Evolutionary conservation across 2,113 vertebrate genomes (phyloP).

Genomic region (Hippocampus comes): DNA sequence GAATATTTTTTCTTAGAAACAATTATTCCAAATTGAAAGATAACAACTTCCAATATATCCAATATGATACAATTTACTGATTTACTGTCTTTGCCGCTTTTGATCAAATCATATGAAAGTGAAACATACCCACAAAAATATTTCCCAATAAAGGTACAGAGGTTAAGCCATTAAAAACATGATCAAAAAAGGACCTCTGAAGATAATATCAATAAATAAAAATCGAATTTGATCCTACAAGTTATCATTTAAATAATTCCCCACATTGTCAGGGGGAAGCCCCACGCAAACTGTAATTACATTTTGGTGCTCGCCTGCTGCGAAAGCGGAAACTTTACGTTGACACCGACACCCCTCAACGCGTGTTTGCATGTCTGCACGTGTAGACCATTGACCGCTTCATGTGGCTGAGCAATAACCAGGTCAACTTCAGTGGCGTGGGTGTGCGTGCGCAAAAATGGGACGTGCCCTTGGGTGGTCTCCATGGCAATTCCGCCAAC

Average conservation of each 20-base stretch:
- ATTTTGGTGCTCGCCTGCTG: neutral
- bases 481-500: constrained; percentile 46
- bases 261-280: neutral
- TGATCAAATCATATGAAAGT: too few relatives aligned
- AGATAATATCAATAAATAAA: neutral
- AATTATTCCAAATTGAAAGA: too few relatives aligned
- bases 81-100: too few relatives aligned
- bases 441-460: neutral
- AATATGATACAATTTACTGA: too few relatives aligned
- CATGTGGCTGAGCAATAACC: constrained; percentile 17
- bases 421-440: constrained; percentile 32
- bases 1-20: too few relatives aligned
- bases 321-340: constrained; percentile 8
- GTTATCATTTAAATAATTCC: neutral
- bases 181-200: neutral
- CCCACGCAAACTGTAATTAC: neutral
- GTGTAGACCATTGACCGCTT: constrained; percentile 15
- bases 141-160: too few relatives aligned
- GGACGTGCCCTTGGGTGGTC: constrained; percentile 32
- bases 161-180: too few relatives aligned
- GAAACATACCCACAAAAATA: too few relatives aligned
- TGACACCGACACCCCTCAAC: constrained; percentile 24
- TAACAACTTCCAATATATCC: too few relatives aligned
- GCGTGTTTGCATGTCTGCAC: neutral
- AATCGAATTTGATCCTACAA: neutral